Conservation (phyloP, 92 coral and sea anemone species). For the Pocillopora meandrina region DNA sequence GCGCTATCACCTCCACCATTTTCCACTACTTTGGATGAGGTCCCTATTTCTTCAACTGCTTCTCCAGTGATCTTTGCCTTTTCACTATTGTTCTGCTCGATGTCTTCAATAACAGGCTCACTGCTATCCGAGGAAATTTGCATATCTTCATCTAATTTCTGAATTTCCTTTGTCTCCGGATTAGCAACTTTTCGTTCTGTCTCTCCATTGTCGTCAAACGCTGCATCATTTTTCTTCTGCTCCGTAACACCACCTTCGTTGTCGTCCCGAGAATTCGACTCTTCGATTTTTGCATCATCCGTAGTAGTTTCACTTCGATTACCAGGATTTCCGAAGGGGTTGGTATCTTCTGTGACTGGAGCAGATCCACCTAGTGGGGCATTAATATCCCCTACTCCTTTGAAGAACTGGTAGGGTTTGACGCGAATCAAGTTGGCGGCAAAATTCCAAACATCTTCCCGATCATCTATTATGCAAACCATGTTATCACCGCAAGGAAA, state of each 20-base stretch:
- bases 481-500: conserved; percentile 97
- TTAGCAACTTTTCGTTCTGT: neutral
- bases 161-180: conserved; percentile 4
- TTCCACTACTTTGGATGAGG: conserved; percentile 16
- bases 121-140: conserved; percentile 6
- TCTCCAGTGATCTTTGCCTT: neutral
- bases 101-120: neutral
- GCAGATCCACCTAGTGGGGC: conserved; percentile 64
- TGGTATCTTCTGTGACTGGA: conserved; percentile 28
- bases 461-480: conserved; percentile 99
- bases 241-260: conserved; percentile 6
- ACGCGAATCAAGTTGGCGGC: conserved; percentile 91
- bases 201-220: conserved; percentile 20
- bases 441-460: conserved; percentile 96
- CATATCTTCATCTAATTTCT: neutral
- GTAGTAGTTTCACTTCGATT: neutral
- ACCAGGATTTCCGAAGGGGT: conserved; percentile 32
- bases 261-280: conserved; percentile 20
- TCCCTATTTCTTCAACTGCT: neutral
- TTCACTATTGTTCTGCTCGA: neutral
- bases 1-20: conserved; percentile 30
- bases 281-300: conserved; percentile 11
- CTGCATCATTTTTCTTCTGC: conserved; percentile 13
- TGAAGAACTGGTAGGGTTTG: conserved; percentile 94
- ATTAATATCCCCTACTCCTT: conserved; percentile 96